phyloP scores from a whole-genome alignment of 2,888 invertebrate genomes.

The Tenthredo mesomela region DNA sequence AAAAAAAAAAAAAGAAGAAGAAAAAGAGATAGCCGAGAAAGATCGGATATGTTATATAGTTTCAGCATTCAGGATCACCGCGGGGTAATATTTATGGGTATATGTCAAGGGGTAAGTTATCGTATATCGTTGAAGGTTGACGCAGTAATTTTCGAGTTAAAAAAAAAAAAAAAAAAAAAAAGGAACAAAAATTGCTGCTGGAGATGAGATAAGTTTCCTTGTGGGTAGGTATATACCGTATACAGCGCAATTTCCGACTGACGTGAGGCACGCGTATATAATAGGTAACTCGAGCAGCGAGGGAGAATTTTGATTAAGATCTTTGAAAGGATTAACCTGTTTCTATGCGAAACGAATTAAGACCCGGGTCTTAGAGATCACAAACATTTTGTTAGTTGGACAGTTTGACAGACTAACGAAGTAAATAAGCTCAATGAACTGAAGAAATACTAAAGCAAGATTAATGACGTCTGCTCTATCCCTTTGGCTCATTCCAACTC shows the following conservation, averaged over 20 bases:
- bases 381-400: constrained; percentile 36
- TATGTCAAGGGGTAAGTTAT: neutral
- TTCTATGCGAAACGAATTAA: constrained; percentile 27
- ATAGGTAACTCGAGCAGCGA: neutral
- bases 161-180: neutral
- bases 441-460: constrained; percentile 50
- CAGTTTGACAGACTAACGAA: constrained; percentile 48
- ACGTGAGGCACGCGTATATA: constrained; percentile 19
- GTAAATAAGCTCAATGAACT: constrained; percentile 47
- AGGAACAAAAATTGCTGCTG: neutral
- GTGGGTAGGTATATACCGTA: neutral
- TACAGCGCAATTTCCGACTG: neutral
- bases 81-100: constrained; percentile 36
- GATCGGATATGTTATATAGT: neutral
- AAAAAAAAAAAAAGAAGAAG: neutral
- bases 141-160: constrained; percentile 38
- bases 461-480: constrained; percentile 44
- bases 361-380: constrained; percentile 27
- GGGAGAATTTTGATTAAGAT: constrained; percentile 31
- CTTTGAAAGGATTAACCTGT: constrained; percentile 15
- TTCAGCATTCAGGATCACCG: constrained; percentile 16
- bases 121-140: neutral
- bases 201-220: constrained; percentile 20
- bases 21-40: neutral
- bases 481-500: constrained; percentile 23